Evolutionary conservation across 64 coral and sea anemone species (phyloP), one percentile per base, ranked within the genome.

Genomic region (Trachythela sp.): DNA sequence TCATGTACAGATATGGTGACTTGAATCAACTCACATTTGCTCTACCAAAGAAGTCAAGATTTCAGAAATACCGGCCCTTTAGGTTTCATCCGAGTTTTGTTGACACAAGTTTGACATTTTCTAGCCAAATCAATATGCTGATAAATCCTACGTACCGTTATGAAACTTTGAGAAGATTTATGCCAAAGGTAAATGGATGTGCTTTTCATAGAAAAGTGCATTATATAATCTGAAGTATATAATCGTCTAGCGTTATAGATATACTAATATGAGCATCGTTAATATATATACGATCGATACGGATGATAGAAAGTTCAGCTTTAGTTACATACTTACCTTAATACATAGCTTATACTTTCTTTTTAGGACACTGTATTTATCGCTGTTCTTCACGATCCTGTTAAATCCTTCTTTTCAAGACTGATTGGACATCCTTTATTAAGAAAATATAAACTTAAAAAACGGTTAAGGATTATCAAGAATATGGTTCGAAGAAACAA

Each of bases 1-100:
- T 80, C 15, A 34, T 80, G 30, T 80, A 80, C 75, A 20, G 75
- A 80, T 80, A 80, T 37, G 75, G 75, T 80, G 75, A 80, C 31
- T 8, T 10, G 13, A 80, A 80, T 20, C 15, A 36, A 37, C 75
- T 80, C 75, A 36, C 75, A 38, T 80, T 80, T 13, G 75, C 75
- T 80, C 38, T 80, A 80, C 75, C 75, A 38, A 80, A 80, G 31
- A 35, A 39, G 34, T 15, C 32, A 80, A 36, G 20, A 3, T 80
- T 80, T 30, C 32, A 80, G 15, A 29, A 8, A 6, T 80, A 38
- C 20, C 38, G 32, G 33, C 75, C 75, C 20, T 39, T 35, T n/a
- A 80, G 33, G 34, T 80, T 80, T 80, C 75, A 80, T 80, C 33
- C 75, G 33, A 80, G 75, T 36, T 80, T 37, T 80, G 37, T 80